Conservation (phyloP, 2,113 vertebrate genomes). For the Entelurus aequoreus region DNA sequence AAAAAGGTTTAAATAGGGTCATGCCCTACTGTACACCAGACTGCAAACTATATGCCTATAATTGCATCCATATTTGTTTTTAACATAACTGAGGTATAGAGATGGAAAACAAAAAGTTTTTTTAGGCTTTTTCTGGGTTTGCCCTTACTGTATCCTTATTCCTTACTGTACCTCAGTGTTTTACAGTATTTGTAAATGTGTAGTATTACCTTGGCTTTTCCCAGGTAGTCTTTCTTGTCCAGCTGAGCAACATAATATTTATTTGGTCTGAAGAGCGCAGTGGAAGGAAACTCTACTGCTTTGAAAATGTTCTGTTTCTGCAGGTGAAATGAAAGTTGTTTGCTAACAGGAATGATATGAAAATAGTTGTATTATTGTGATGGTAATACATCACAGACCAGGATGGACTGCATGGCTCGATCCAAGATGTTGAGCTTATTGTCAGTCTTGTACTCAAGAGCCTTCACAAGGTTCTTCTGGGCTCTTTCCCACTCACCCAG, state of each 20-base stretch:
- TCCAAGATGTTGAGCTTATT: conserved; percentile 81
- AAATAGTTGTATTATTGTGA: too few relatives aligned
- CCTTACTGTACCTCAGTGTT: too few relatives aligned
- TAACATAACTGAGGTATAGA: too few relatives aligned
- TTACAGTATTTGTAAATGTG: too few relatives aligned
- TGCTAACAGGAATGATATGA: not conserved
- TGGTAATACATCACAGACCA: conserved; percentile 70
- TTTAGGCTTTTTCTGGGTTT: not conserved
- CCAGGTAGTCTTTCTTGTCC: conserved; percentile 94
- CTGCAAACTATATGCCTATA: too few relatives aligned
- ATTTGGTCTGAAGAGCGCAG: conserved; percentile 85
- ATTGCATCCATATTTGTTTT: too few relatives aligned
- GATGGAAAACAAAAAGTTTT: too few relatives aligned
- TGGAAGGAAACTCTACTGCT: conserved; percentile 71
- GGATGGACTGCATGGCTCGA: conserved; percentile 81
- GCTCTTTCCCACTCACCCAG: conserved; percentile 83
- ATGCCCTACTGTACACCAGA: too few relatives aligned
- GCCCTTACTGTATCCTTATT: not conserved
- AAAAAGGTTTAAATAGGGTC: too few relatives aligned
- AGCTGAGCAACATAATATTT: conserved; percentile 92
- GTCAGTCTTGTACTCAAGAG: conserved; percentile 78
- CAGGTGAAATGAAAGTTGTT: conserved; percentile 3
- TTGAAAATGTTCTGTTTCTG: conserved; percentile 88
- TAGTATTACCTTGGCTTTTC: conserved; percentile 83
- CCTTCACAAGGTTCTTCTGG: conserved; percentile 77